A percentile compares a stretch with the other conserved stretches of the same genome.
These are phyloP conservation scores for Carettochelys insculpta DNA, from an alignment of 2,113 vertebrate genomes.

Conservation along the genomic window DNA sequence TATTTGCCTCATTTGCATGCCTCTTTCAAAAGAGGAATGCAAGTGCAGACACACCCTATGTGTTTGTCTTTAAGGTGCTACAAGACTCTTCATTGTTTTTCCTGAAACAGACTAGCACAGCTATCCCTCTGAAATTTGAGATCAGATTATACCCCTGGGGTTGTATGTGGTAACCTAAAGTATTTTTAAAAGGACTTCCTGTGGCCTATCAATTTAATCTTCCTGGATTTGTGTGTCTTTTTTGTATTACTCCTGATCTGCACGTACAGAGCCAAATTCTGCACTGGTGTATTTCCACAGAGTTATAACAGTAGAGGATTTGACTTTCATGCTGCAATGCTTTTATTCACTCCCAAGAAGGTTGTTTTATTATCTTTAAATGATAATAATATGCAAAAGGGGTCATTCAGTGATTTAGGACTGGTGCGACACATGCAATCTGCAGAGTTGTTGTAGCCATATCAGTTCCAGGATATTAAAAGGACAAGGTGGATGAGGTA, in stretches of 20 bases:
- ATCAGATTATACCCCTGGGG: not conserved
- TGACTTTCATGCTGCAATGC: not conserved
- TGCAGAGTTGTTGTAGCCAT: not conserved
- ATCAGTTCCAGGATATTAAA: not conserved
- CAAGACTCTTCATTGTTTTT: too few relatives aligned
- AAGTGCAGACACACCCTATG: too few relatives aligned
- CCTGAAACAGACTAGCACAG: too few relatives aligned
- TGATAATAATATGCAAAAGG: not conserved
- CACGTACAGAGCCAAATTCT: accelerated
- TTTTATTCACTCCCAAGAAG: not conserved
- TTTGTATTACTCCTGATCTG: not conserved
- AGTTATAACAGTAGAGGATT: not conserved
- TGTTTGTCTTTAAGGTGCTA: too few relatives aligned
- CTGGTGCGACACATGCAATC: not conserved
- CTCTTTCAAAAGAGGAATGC: too few relatives aligned
- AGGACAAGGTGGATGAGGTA: not conserved
- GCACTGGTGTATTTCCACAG: not conserved
- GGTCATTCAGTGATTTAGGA: not conserved
- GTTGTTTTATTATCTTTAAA: not conserved
- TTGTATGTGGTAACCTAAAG: not conserved
- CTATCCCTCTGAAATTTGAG: not conserved
- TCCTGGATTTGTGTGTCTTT: not conserved
- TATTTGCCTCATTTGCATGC: too few relatives aligned
- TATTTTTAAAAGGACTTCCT: not conserved
- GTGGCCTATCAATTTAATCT: not conserved